Conservation (phyloP, 2,888 invertebrate genomes). For the Xestia sexstrigata region DNA sequence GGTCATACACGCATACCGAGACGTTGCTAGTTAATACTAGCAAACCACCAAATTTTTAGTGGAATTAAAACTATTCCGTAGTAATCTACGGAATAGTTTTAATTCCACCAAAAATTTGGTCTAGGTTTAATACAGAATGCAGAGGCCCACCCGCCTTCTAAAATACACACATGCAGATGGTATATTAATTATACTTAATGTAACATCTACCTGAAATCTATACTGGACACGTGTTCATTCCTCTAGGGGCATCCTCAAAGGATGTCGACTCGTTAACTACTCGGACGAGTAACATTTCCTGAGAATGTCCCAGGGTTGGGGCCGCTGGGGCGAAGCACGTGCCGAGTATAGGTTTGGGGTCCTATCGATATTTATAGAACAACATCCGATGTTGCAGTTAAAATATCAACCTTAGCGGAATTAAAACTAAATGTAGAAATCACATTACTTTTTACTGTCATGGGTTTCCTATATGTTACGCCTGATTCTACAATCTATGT, state of each 20-base stretch:
- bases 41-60: too few species aligned
- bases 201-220: background rate
- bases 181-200: background rate
- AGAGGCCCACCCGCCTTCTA: background rate
- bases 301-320: background rate
- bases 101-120: background rate
- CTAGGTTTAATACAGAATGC: background rate
- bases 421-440: background rate
- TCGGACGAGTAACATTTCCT: background rate
- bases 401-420: background rate
- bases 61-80: too few species aligned
- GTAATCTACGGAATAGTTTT: background rate
- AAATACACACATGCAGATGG: background rate
- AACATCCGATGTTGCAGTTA: background rate
- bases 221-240: background rate
- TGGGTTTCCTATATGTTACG: background rate
- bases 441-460: background rate
- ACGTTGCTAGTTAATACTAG: background rate
- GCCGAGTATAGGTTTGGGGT: background rate
- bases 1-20: background rate
- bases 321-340: background rate
- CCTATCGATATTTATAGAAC: background rate
- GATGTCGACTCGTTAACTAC: background rate
- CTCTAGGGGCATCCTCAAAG: background rate
- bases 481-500: background rate